Conservation (phyloP, 1,140 invertebrate genomes). For the Aporrectodea caliginosa region DNA sequence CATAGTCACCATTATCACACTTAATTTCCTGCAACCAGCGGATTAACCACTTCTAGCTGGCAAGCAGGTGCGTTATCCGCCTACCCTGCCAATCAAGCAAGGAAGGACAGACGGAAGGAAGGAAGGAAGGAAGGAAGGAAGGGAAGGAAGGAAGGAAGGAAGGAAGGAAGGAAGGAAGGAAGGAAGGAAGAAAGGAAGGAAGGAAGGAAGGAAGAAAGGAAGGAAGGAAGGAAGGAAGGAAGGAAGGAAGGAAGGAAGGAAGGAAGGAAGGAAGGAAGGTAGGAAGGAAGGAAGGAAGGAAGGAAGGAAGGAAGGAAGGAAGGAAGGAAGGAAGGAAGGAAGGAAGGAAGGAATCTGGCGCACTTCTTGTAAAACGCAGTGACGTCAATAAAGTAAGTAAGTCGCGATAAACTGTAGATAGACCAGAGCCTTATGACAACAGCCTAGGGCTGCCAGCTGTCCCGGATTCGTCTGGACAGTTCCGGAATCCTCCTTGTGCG, state of each 20-base stretch:
- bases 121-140: constrained; percentile 34
- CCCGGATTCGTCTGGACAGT: too few species aligned
- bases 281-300: constrained; percentile 27
- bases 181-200: constrained; percentile 34
- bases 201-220: constrained; percentile 34
- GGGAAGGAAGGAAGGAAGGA: constrained; percentile 34
- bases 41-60: too few species aligned
- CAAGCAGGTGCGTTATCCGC: too few species aligned
- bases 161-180: constrained; percentile 34
- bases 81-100: neutral
- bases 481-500: too few species aligned
- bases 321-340: constrained; percentile 32
- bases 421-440: too few species aligned
- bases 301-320: constrained; percentile 33
- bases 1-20: too few species aligned
- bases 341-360: constrained; percentile 8
- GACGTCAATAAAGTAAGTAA: too few species aligned
- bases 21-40: too few species aligned
- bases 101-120: constrained; percentile 33
- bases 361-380: too few species aligned
- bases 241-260: constrained; percentile 33
- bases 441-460: too few species aligned
- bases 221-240: constrained; percentile 34
- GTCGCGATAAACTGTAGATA: too few species aligned
- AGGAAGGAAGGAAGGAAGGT: constrained; percentile 31